phyloP scores from a whole-genome alignment of 53 echinoderm and acorn worm species.

The Actinopyga echinites region DNA sequence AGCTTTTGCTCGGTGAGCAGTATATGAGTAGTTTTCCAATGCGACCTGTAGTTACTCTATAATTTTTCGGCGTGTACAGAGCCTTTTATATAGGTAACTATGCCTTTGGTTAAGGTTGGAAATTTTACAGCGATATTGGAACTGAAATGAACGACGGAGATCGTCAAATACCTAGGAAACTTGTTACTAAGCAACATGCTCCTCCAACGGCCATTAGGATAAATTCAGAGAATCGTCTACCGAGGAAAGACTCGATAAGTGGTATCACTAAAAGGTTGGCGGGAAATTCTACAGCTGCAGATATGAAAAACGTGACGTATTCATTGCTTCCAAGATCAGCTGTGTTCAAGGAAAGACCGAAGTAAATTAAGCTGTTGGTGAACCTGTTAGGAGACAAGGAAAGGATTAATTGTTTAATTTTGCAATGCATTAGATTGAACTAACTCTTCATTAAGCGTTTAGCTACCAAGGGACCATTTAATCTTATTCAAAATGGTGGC shows the following conservation, averaged over 20 bases:
- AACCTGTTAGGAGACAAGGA: constrained; percentile 44
- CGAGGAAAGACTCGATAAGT: constrained; percentile 48
- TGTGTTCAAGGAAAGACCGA: constrained; percentile 70
- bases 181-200: constrained; percentile 57
- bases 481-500: too few relatives aligned
- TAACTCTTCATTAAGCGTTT: constrained; percentile 69
- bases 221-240: constrained; percentile 47
- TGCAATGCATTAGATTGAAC: neutral
- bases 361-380: constrained; percentile 72
- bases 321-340: constrained; percentile 64
- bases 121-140: too few relatives aligned
- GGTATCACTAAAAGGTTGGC: constrained; percentile 64
- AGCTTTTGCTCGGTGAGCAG: too few relatives aligned
- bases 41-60: too few relatives aligned
- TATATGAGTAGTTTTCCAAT: too few relatives aligned
- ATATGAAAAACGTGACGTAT: constrained; percentile 71
- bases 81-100: too few relatives aligned
- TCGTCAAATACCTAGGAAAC: constrained; percentile 42
- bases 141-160: too few relatives aligned
- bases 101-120: too few relatives aligned
- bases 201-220: constrained; percentile 62
- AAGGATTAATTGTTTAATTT: neutral
- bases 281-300: constrained; percentile 73
- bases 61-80: too few relatives aligned
- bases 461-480: constrained; percentile 52